Evolutionary conservation across 2,797 vertebrate genomes (phyloP), one percentile per base, ranked within the genome.

Genomic region (Urocyon cinereoargenteus): DNA sequence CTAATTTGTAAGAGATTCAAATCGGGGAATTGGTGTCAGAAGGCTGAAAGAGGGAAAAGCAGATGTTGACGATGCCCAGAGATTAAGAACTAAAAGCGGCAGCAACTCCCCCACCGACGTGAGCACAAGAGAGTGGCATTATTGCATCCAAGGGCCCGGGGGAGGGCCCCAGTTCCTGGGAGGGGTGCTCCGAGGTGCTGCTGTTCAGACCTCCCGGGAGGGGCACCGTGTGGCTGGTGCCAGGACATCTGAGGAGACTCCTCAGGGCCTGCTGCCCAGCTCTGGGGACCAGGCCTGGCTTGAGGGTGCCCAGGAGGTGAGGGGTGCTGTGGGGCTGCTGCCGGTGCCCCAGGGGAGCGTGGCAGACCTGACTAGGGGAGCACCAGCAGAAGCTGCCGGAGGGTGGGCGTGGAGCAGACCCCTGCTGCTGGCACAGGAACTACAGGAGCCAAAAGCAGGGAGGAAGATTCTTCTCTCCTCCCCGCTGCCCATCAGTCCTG

Each of bases 1-100:
- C 57, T 66, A 24, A 64, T 14, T 64, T 83, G 36, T 24, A 55
- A 86, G 34, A 86, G 24, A 21, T 66, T 62, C 89, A 72, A 94
- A 64, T 85, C 31, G 14, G 31, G 15, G n/a, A 53, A 55, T 68
- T 81, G 95, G 59, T 53, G 51, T 24, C 22, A 3, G 36, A 79
- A 90, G 36, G 8, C 72, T 34, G n/a, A 59, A 59, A 81, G n/a
- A 86, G 21, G 10, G 28, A 68, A 86, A 72, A 89, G 7, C 3
- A 59, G 53, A 45, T 6, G 55, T 31, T 7, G 3, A 75, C 26
- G 57, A 82, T 13, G 16, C 16, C 19, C 40, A 45, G 77, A 90
- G 57, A 73, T 55, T 31, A 49, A 34, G 79, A 40, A 75, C 14
- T 26, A 18, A 49, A 75, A 81, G 40, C 14, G 53, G 51, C n/a